phyloP scores from a whole-genome alignment of 1,140 invertebrate genomes.

The Trachymyrmex septentrionalis region DNA sequence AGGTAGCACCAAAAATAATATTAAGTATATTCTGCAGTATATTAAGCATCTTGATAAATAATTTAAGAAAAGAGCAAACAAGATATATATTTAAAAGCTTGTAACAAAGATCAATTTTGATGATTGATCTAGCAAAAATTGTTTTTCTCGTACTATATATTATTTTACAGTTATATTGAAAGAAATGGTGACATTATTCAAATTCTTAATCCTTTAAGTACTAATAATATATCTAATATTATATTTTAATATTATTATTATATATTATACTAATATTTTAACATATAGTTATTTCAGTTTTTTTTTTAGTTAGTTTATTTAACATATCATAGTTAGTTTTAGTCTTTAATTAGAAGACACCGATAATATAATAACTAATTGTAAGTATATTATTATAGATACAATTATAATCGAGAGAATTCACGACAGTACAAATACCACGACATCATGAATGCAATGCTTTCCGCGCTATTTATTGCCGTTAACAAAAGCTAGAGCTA shows the following conservation, averaged over 20 bases:
- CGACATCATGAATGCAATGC: slow-evolving; percentile 22
- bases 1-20: slow-evolving; percentile 16
- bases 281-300: no score
- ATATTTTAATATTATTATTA: not conserved
- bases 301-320: no score
- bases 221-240: not conserved
- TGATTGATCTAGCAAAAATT: not conserved
- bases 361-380: not conserved
- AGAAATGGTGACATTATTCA: not conserved
- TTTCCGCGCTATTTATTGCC: slow-evolving; percentile 13
- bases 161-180: not conserved
- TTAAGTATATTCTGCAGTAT: not conserved
- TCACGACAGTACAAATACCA: not conserved
- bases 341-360: not conserved
- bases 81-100: not conserved
- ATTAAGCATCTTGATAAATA: not conserved
- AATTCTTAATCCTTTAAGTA: not conserved
- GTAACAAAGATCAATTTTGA: not conserved
- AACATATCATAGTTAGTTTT: not conserved
- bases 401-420: slow-evolving; percentile 30
- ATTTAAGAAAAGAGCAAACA: not conserved
- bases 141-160: not conserved
- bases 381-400: not conserved
- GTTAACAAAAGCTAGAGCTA: slow-evolving; percentile 38
- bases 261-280: no score